Evolutionary conservation across 2,888 invertebrate genomes (phyloP).

Genomic region (Napeogenes inachia): DNA sequence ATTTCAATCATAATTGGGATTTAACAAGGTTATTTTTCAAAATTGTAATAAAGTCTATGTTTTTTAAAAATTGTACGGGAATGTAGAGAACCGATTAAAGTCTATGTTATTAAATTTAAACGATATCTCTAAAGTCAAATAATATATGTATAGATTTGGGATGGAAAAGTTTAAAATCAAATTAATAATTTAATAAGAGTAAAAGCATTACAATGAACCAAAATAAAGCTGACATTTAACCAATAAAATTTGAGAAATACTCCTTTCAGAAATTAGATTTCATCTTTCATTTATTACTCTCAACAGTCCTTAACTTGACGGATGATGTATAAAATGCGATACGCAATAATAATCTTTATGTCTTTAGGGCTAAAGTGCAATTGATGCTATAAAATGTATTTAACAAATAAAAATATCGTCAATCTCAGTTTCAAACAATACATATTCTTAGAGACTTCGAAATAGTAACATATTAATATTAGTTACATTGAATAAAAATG

Average conservation of each 20-base stretch:
- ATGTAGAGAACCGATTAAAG: no score
- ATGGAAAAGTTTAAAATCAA: background rate
- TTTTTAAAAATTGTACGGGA: no score
- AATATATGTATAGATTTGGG: background rate
- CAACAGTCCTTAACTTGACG: slow-evolving; percentile 22
- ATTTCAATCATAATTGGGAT: no score
- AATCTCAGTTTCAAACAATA: slow-evolving; percentile 18
- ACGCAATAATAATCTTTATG: slow-evolving; percentile 12
- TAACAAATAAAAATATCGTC: slow-evolving; percentile 21
- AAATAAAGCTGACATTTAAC: background rate
- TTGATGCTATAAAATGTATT: slow-evolving; percentile 3
- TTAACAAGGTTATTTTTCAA: no score
- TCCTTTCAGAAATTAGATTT: slow-evolving; percentile 10
- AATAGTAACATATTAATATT: no score
- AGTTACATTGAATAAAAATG: no score
- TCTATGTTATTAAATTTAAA: no score
- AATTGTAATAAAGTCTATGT: no score
- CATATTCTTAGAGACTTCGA: slow-evolving; percentile 14
- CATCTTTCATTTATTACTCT: slow-evolving; percentile 20
- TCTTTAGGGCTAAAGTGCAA: background rate
- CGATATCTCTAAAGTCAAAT: background rate
- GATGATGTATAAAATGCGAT: slow-evolving; percentile 11
- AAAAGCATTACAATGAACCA: slow-evolving; percentile 2
- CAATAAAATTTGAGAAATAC: slow-evolving; percentile 3
- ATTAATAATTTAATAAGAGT: background rate